Percentiles rank a stretch among this genome's conserved stretches.
These are phyloP conservation scores for Lepus timidus DNA, from an alignment of 2,113 vertebrate species.

Conservation along the genomic window DNA sequence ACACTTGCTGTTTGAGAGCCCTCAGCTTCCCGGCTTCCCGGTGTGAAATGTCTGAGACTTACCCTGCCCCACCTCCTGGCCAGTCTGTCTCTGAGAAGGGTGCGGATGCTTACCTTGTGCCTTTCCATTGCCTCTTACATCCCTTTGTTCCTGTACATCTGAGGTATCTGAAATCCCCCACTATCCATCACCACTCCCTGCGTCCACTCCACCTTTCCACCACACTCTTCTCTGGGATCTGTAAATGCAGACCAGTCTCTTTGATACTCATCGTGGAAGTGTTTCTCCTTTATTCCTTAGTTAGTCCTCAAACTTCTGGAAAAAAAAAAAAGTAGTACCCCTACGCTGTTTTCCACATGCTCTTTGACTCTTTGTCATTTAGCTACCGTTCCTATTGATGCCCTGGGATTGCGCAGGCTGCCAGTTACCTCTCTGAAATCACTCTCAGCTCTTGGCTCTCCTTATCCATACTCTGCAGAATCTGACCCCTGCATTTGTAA, in stretches of 20 bases:
- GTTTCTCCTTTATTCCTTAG: slow-evolving; percentile 4
- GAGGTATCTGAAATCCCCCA: neutral
- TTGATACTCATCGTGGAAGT: neutral
- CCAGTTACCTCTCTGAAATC: neutral
- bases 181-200: neutral
- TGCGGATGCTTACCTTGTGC: neutral
- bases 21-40: slow-evolving; percentile 26
- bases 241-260: neutral
- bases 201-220: neutral
- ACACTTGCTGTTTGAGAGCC: slow-evolving; percentile 24
- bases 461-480: neutral
- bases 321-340: neutral
- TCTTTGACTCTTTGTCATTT: neutral
- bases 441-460: neutral
- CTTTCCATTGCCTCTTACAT: neutral
- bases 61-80: neutral
- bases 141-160: neutral
- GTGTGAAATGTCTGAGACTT: neutral
- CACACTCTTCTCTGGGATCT: slow-evolving; percentile 1
- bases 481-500: neutral
- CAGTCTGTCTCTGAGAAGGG: neutral
- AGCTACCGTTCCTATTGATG: neutral
- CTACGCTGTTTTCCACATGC: neutral
- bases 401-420: neutral
- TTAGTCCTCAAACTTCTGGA: slow-evolving; percentile 33